A percentile compares a stretch with the other conserved stretches of the same genome.
phyloP scores from a whole-genome alignment of 1,140 invertebrate genomes.

The Babylonia areolata region DNA sequence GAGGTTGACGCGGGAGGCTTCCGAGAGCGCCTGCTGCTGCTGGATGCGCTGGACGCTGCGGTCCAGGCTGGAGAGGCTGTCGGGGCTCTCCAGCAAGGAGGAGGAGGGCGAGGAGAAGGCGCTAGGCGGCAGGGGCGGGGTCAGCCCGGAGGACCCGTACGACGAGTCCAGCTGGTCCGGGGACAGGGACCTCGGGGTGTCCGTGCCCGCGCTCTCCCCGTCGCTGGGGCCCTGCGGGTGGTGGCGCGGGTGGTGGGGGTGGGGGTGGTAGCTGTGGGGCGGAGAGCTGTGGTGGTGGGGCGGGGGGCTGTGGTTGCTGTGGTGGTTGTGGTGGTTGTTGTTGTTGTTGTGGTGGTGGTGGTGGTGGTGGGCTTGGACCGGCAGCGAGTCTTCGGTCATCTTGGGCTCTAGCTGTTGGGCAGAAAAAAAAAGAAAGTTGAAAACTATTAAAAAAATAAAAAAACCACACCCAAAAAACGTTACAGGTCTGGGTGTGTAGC shows the following conservation, averaged over 20 bases:
- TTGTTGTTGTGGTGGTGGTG: background rate
- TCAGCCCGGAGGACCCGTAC: slow-evolving; percentile 13
- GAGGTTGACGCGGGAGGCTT: slow-evolving; percentile 38
- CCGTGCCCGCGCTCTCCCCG: slow-evolving; percentile 34
- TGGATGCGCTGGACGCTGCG: slow-evolving; percentile 21
- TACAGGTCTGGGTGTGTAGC: too few species aligned
- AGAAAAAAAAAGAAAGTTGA: too few species aligned
- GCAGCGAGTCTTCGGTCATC: too few species aligned
- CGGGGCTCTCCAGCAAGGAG: background rate
- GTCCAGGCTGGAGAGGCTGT: background rate
- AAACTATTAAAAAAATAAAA: too few species aligned
- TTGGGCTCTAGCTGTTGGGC: too few species aligned
- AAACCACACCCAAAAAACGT: too few species aligned
- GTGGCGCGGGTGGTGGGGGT: slow-evolving; percentile 7
- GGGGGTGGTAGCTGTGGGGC: background rate
- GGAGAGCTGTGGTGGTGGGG: background rate
- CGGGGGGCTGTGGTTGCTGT: background rate
- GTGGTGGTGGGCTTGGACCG: background rate
- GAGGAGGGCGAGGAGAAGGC: slow-evolving; percentile 12
- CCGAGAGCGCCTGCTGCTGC: slow-evolving; percentile 21
- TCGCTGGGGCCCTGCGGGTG: slow-evolving; percentile 23
- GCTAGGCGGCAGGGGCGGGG: background rate
- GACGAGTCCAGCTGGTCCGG: slow-evolving; percentile 32
- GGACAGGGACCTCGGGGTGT: slow-evolving; percentile 33
- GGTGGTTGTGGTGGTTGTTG: background rate